Percentiles rank a stretch among this genome's conserved stretches.
Evolutionary conservation across 2,888 invertebrate species (phyloP).

Genomic region (Danaus chrysippus): DNA sequence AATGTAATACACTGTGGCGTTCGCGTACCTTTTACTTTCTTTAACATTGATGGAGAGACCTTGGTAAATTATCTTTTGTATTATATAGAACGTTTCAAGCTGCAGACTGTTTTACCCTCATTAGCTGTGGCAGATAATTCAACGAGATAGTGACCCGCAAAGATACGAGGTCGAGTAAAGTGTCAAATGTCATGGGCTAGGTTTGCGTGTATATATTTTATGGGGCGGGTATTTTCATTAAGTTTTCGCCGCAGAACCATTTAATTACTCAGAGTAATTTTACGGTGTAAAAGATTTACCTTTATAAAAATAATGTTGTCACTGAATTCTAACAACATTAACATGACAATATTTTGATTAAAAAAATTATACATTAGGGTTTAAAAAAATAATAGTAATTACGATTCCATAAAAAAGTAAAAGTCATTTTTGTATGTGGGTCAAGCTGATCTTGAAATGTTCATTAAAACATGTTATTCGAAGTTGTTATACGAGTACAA

Average conservation of each 20-base stretch:
- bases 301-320: slow-evolving; percentile 1
- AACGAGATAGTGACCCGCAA: slow-evolving; percentile 24
- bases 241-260: not conserved
- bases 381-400: not conserved
- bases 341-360: slow-evolving; percentile 1
- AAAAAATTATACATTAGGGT: too few species aligned
- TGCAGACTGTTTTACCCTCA: not conserved
- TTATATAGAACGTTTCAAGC: not conserved
- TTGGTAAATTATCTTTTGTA: too few species aligned
- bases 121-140: not conserved
- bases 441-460: slow-evolving; percentile 16
- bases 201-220: slow-evolving; percentile 20
- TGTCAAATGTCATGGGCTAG: slow-evolving; percentile 30
- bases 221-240: slow-evolving; percentile 11
- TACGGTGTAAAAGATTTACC: not conserved
- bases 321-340: not conserved
- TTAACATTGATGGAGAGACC: too few species aligned
- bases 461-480: slow-evolving; percentile 5
- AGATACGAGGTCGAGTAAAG: slow-evolving; percentile 41
- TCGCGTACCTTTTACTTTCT: too few species aligned
- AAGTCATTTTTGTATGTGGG: slow-evolving; percentile 11
- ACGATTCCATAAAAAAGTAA: slow-evolving; percentile 16
- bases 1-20: too few species aligned
- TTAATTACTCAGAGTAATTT: not conserved
- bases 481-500: not conserved